These are phyloP conservation scores for Mylabris phalerata DNA, from an alignment of 1,140 invertebrate species.

Conservation along the genomic window DNA sequence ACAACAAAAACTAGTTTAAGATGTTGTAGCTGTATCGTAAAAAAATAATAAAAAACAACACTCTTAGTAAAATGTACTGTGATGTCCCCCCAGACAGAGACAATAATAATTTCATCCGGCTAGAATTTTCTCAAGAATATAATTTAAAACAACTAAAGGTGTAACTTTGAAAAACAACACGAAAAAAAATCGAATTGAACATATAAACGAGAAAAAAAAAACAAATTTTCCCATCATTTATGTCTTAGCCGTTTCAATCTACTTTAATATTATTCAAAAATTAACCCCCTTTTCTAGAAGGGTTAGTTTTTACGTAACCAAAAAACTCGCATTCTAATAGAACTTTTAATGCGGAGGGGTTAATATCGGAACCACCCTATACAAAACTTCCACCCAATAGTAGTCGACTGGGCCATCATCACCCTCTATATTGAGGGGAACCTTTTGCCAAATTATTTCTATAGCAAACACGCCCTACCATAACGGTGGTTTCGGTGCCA, in stretches of 20 bases:
- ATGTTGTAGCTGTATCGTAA: neutral
- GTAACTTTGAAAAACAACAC: neutral
- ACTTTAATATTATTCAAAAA: slow-evolving; percentile 3
- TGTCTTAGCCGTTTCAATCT: neutral
- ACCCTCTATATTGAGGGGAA: slow-evolving; percentile 1
- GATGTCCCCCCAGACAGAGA: no score
- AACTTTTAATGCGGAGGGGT: neutral
- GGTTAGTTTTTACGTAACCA: slow-evolving; percentile 3
- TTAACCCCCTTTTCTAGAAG: neutral
- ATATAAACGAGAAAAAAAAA: slow-evolving; percentile 9
- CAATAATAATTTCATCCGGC: no score
- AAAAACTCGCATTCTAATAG: slow-evolving; percentile 2
- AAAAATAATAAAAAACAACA: neutral
- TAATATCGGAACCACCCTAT: neutral
- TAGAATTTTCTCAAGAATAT: neutral
- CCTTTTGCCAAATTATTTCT: slow-evolving; percentile 19
- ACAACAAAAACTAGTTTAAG: neutral
- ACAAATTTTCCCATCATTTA: neutral
- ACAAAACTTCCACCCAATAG: slow-evolving; percentile 8
- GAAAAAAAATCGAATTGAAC: slow-evolving; percentile 3
- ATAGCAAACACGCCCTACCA: slow-evolving; percentile 15
- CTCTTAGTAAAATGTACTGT: neutral
- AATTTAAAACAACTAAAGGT: neutral
- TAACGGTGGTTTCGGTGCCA: slow-evolving; percentile 14
- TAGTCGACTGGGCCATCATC: neutral